Evolutionary conservation across 1,140 invertebrate genomes (phyloP).

Genomic region (Aphis gossypii): DNA sequence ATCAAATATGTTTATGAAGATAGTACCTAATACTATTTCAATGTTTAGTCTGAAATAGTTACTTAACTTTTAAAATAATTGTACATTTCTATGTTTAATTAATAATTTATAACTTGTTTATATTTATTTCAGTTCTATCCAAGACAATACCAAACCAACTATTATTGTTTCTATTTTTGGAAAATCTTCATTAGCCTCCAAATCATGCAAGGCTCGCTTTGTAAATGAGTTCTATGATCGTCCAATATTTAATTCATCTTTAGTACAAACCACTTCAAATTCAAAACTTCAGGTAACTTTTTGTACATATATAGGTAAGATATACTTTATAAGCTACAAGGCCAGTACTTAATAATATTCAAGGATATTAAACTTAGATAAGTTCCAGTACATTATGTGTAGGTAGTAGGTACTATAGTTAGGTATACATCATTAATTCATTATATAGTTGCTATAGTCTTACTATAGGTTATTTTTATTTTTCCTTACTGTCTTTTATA

Average conservation of each 20-base stretch:
- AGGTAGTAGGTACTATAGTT: too few relatives aligned
- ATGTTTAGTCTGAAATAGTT: background rate
- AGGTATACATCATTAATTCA: too few relatives aligned
- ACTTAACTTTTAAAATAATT: too few relatives aligned
- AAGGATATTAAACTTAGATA: too few relatives aligned
- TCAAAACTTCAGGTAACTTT: slow-evolving; percentile 65
- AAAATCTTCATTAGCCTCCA: slow-evolving; percentile 69
- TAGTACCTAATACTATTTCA: background rate
- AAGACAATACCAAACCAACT: slow-evolving; percentile 64
- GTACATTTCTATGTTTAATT: background rate
- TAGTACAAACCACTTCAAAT: slow-evolving; percentile 65
- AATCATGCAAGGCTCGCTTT: slow-evolving; percentile 71
- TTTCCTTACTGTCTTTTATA: too few relatives aligned
- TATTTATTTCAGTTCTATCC: slow-evolving; percentile 29
- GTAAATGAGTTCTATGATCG: slow-evolving; percentile 67
- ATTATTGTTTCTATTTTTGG: slow-evolving; percentile 75
- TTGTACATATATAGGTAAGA: too few relatives aligned
- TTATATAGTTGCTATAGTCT: too few relatives aligned
- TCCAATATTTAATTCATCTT: slow-evolving; percentile 65
- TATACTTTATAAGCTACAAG: too few relatives aligned
- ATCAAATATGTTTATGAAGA: background rate
- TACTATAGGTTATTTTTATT: too few relatives aligned
- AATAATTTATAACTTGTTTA: background rate
- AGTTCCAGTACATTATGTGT: too few relatives aligned
- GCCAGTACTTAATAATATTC: too few relatives aligned